A percentile compares a stretch with the other conserved stretches of the same genome.
These are phyloP conservation scores for Automeris io DNA, from an alignment of 2,888 invertebrate species.

Conservation along the genomic window DNA sequence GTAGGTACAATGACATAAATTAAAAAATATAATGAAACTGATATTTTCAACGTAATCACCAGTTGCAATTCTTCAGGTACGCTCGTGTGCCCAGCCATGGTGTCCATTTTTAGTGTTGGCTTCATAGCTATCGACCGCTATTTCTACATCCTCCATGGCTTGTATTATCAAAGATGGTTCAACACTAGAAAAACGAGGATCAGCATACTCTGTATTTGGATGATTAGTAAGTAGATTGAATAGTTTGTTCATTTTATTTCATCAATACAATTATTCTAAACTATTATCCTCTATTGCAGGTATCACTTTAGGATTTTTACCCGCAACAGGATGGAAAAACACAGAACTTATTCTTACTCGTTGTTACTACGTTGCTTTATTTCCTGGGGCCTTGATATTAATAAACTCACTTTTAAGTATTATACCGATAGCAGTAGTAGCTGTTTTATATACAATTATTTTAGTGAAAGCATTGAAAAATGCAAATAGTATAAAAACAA, in stretches of 20 bases:
- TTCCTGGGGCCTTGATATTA: constrained; percentile 72
- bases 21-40: background rate
- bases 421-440: constrained; percentile 63
- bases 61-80: constrained; percentile 63
- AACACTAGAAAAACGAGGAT: constrained; percentile 75
- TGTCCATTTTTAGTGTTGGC: constrained; percentile 80
- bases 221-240: constrained; percentile 60
- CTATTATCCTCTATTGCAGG: constrained; percentile 46
- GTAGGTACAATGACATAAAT: constrained; percentile 29
- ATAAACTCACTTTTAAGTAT: constrained; percentile 74
- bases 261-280: background rate
- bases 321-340: constrained; percentile 76
- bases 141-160: constrained; percentile 79
- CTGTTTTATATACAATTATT: constrained; percentile 76
- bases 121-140: constrained; percentile 80
- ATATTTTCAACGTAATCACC: background rate
- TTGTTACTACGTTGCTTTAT: constrained; percentile 77
- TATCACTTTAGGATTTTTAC: constrained; percentile 76
- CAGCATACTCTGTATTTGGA: constrained; percentile 75
- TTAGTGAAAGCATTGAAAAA: constrained; percentile 75
- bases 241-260: background rate
- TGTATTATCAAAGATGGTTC: constrained; percentile 79
- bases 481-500: constrained; percentile 39
- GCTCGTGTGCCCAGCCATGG: constrained; percentile 79
- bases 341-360: constrained; percentile 34